Percentiles rank a stretch among this genome's conserved stretches.
These are phyloP conservation scores for Nudaria mundana DNA, from an alignment of 2,888 invertebrate genomes.

Conservation along the genomic window DNA sequence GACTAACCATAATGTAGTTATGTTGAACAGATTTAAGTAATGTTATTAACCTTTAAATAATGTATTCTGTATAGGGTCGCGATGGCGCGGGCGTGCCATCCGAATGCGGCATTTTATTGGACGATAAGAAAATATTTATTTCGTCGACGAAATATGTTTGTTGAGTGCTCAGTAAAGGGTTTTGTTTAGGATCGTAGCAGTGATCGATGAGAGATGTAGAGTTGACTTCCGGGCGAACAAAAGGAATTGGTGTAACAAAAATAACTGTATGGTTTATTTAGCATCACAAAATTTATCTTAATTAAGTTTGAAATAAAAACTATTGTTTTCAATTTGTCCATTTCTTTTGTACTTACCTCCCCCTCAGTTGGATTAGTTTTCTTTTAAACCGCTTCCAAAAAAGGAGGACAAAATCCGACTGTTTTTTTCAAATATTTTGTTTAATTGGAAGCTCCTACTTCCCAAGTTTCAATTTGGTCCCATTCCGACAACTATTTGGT, in stretches of 20 bases:
- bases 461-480: too few species aligned
- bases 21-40: conserved; percentile 53
- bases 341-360: too few species aligned
- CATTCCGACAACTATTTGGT: too few species aligned
- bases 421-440: too few species aligned
- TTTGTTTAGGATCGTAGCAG: not conserved
- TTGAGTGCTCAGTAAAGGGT: not conserved
- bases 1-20: conserved; percentile 70
- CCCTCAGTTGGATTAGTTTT: too few species aligned
- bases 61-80: conserved; percentile 33
- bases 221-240: conserved; percentile 28
- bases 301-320: conserved; percentile 60
- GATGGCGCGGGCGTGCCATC: conserved; percentile 9
- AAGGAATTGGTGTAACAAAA: conserved; percentile 40
- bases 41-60: conserved; percentile 62
- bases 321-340: conserved; percentile 55
- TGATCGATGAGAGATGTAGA: conserved; percentile 14
- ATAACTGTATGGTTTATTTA: conserved; percentile 50
- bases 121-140: conserved; percentile 19
- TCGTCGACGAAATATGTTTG: conserved; percentile 3
- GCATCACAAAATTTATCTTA: conserved; percentile 68
- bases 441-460: too few species aligned
- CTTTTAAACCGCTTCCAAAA: too few species aligned
- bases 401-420: too few species aligned
- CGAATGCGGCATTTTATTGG: conserved; percentile 25